Evolutionary conservation across 2,113 vertebrate species (phyloP).

Genomic region (Vimba vimba): DNA sequence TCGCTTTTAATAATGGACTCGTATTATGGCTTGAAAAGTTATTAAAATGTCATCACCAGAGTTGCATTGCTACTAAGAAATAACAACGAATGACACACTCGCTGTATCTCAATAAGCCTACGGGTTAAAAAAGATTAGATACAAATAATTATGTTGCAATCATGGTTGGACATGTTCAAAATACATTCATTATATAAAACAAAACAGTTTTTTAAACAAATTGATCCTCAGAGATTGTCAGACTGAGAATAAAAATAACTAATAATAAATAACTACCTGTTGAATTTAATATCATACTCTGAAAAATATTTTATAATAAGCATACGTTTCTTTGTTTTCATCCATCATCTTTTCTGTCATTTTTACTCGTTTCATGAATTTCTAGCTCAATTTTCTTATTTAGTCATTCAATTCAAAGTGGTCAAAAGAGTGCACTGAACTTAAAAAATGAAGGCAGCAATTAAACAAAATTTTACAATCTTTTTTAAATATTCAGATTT

Average conservation of each 20-base stretch:
- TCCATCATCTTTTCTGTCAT: background rate
- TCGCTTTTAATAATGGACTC: background rate
- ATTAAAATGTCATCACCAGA: background rate
- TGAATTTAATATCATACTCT: background rate
- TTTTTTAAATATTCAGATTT: background rate
- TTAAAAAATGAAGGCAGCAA: background rate
- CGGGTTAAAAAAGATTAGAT: background rate
- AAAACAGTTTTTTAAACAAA: background rate
- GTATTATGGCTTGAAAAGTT: background rate
- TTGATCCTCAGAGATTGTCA: background rate
- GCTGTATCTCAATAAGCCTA: background rate
- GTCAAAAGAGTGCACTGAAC: background rate
- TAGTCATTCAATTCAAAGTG: background rate
- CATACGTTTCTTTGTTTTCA: background rate
- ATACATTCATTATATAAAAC: background rate
- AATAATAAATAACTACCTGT: background rate
- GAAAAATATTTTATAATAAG: background rate
- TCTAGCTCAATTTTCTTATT: background rate
- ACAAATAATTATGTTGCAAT: background rate
- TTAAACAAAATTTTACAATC: background rate
- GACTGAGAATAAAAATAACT: background rate
- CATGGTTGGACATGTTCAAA: background rate
- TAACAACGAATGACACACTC: background rate
- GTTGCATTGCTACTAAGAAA: background rate
- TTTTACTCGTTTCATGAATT: background rate